Base-by-base conservation (phyloP, 2,797 vertebrate genomes). In the Falco biarmicus region DNA sequence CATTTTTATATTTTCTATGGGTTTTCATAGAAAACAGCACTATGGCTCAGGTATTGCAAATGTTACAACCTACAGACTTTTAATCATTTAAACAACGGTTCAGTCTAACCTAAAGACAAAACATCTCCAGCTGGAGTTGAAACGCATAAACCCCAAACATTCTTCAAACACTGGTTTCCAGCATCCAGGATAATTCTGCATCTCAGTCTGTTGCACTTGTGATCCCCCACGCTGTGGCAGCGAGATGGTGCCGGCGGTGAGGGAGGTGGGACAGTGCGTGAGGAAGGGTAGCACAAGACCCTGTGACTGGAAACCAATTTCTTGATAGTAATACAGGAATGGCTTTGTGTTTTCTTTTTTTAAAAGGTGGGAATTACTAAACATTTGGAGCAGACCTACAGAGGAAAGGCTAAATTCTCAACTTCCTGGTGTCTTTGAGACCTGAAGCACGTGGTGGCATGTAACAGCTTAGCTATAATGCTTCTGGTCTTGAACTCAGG, bases 381-480 rank as follows among this genome's bases (percentile, higher is more conserved):
- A 15, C 6, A 0, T 21, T 31, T 47, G 54, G 47, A 34, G 6
- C 24, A 39, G 16, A 21, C 21, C 10, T 43, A 34, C 20, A 9
- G 64, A 20, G 79, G 31, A 20, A 10, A 4, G 57, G 56, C 50
- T 32, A n/a, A 6, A 10, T 24, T 34, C 45, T 29, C 39, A 45
- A 2, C 19, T n/a, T 47, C 74, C 29, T 6, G 43, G 22, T 13
- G 37, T 29, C n/a, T 37, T 22, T 13, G 31, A 66, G 66, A 66
- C 50, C 34, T 20, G 43, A 21, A 15, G 47, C 28, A 41, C 14
- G 39, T 5, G 1, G 25, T 8, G 39, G 9, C 12, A 1, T 4
- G 34, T 15, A 19, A 11, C n/a, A 31, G n/a, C 28, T 5, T 15
- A 41, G 24, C 25, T 29, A 1, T 17, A 6, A 5, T 1, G 9